These are phyloP conservation scores for Bryconaethiops microstoma DNA, from an alignment of 2,797 vertebrate species.

Conservation along the genomic window DNA sequence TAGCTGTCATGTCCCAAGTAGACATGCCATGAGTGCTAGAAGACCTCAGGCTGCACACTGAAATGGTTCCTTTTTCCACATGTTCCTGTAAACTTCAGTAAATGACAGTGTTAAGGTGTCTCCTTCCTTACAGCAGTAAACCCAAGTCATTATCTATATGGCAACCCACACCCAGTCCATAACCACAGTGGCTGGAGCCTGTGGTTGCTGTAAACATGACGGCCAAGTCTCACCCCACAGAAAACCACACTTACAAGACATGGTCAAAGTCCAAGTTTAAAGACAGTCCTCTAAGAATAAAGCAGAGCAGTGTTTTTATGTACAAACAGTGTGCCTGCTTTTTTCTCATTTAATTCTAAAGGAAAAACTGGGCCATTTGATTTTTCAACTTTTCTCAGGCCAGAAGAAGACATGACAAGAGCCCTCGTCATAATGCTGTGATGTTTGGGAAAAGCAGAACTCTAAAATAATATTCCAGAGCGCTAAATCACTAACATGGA, in stretches of 20 bases:
- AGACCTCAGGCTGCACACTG: background rate
- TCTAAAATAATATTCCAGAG: background rate
- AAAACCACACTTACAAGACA: slow-evolving; percentile 29
- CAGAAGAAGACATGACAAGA: background rate
- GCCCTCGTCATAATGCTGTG: background rate
- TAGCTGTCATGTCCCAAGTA: background rate
- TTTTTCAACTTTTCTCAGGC: background rate
- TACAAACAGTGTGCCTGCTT: background rate
- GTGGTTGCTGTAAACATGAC: slow-evolving; percentile 45
- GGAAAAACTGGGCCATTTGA: background rate
- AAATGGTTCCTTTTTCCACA: background rate
- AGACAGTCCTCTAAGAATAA: slow-evolving; percentile 2
- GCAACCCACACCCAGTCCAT: slow-evolving; percentile 36
- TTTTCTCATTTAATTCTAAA: background rate
- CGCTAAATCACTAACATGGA: background rate
- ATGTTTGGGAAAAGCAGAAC: background rate
- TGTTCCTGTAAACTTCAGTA: slow-evolving; percentile 16
- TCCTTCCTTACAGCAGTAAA: slow-evolving; percentile 37
- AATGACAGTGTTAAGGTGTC: slow-evolving; percentile 21
- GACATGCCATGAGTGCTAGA: background rate
- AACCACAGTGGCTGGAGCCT: slow-evolving; percentile 40
- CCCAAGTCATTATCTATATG: slow-evolving; percentile 37
- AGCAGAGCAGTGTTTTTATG: background rate
- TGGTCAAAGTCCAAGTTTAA: slow-evolving; percentile 35
- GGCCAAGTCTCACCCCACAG: slow-evolving; percentile 41